phyloP scores from a whole-genome alignment of 2,797 vertebrate species.

The Lemur catta region DNA sequence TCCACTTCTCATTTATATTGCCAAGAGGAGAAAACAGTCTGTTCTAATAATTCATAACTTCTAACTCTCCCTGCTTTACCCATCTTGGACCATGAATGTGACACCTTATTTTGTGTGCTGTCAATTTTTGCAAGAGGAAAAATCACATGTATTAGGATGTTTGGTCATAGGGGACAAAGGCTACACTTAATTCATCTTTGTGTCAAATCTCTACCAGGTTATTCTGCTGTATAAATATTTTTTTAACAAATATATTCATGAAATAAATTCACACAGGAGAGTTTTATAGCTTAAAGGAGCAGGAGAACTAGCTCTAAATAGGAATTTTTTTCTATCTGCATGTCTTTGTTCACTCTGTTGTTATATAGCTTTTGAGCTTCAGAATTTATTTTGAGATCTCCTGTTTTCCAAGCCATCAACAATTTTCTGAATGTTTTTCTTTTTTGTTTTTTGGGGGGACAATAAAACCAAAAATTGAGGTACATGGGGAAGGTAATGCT shows the following conservation, averaged over 20 bases:
- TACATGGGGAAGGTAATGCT: not conserved
- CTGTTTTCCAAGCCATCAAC: not conserved
- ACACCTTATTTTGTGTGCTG: not conserved
- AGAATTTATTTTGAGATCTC: not conserved
- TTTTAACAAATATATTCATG: not conserved
- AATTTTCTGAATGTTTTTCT: slow-evolving; percentile 52
- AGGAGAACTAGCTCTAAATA: rapidly evolving
- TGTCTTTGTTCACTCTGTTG: not conserved
- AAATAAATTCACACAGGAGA: not conserved
- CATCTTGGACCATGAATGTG: not conserved
- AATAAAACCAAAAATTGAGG: not conserved
- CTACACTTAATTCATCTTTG: not conserved
- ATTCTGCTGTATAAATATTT: not conserved
- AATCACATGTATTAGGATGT: not conserved
- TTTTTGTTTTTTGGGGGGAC: not conserved
- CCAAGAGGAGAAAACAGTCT: not conserved
- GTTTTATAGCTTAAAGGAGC: not conserved
- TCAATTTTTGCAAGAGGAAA: not conserved
- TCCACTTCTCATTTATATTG: not conserved
- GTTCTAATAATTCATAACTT: not conserved
- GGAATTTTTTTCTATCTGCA: not conserved
- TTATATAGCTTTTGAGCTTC: not conserved
- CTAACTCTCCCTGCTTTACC: not conserved
- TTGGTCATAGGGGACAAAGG: not conserved
- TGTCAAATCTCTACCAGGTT: not conserved